These are phyloP conservation scores for Caenorhabditis sp. DNA, from an alignment of 2,888 invertebrate genomes.

Conservation along the genomic window DNA sequence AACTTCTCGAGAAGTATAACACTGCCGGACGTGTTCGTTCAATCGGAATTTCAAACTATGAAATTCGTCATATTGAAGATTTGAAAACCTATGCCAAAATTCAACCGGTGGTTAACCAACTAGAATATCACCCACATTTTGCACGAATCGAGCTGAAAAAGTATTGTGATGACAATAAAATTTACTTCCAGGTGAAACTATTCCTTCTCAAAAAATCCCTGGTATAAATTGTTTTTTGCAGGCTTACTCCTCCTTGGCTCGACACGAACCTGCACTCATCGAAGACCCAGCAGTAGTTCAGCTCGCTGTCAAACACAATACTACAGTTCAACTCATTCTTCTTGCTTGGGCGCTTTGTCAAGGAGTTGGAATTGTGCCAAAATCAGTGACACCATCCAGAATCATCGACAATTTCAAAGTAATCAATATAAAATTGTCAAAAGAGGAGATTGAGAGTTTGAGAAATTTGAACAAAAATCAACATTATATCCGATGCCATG, in stretches of 20 bases:
- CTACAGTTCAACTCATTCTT: constrained; percentile 71
- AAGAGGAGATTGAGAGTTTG: constrained; percentile 55
- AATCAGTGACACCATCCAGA: constrained; percentile 62
- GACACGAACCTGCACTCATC: constrained; percentile 73
- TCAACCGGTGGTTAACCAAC: constrained; percentile 63
- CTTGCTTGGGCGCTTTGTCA: constrained; percentile 82
- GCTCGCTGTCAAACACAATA: constrained; percentile 76
- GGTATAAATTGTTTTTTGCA: constrained; percentile 56
- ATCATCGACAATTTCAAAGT: constrained; percentile 62
- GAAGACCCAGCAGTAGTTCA: constrained; percentile 76
- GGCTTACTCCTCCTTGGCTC: constrained; percentile 73
- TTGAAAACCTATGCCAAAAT: constrained; percentile 71
- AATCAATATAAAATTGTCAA: constrained; percentile 30
- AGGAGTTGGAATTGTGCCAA: constrained; percentile 74
- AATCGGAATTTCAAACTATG: constrained; percentile 85
- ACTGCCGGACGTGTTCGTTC: constrained; percentile 75
- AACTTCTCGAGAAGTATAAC: constrained; percentile 76
- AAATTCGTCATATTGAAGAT: constrained; percentile 78
- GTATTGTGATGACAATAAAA: constrained; percentile 70
- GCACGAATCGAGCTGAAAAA: constrained; percentile 69
- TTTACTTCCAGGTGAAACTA: constrained; percentile 71
- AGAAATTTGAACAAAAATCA: constrained; percentile 49
- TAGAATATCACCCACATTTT: constrained; percentile 73
- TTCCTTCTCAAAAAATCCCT: neutral
- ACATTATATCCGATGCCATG: constrained; percentile 61